A percentile compares a stretch with the other conserved stretches of the same genome.
phyloP scores from a whole-genome alignment of 2,797 vertebrate species.

The Sebastes kiyomatsui region DNA sequence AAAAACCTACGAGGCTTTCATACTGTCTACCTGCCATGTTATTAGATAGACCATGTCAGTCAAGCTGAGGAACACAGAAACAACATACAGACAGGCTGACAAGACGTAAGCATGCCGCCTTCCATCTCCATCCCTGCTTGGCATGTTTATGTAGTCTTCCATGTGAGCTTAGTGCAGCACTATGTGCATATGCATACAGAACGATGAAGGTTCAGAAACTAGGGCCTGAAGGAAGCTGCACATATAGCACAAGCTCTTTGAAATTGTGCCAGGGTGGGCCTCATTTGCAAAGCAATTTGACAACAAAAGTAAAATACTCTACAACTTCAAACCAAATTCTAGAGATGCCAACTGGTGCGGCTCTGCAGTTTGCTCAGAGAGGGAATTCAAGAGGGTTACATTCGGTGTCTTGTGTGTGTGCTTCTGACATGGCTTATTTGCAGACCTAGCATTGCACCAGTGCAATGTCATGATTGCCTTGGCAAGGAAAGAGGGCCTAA shows the following conservation, averaged over 20 bases:
- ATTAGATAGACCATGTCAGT: constrained; percentile 79
- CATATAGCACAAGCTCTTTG: constrained; percentile 73
- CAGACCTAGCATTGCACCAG: constrained; percentile 64
- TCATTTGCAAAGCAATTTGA: constrained; percentile 81
- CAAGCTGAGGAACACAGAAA: constrained; percentile 71
- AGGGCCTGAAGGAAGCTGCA: constrained; percentile 73
- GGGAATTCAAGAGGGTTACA: constrained; percentile 56
- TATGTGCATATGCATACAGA: constrained; percentile 75
- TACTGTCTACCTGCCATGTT: constrained; percentile 80
- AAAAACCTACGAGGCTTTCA: constrained; percentile 73
- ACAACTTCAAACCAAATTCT: constrained; percentile 73
- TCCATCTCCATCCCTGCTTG: constrained; percentile 70
- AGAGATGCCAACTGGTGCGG: constrained; percentile 59
- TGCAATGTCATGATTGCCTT: constrained; percentile 78
- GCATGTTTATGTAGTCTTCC: constrained; percentile 79
- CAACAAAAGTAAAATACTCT: constrained; percentile 77
- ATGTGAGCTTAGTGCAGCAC: constrained; percentile 69
- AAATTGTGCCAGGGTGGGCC: constrained; percentile 75
- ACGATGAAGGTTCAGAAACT: constrained; percentile 73
- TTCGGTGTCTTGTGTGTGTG: constrained; percentile 40
- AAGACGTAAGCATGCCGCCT: constrained; percentile 71
- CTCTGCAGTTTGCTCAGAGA: constrained; percentile 45
- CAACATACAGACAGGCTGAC: constrained; percentile 73
- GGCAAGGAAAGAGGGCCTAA: constrained; percentile 64
- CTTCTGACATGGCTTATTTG: constrained; percentile 70